Evolutionary conservation across 2,113 vertebrate species (phyloP).

Genomic region (Crocuta crocuta): DNA sequence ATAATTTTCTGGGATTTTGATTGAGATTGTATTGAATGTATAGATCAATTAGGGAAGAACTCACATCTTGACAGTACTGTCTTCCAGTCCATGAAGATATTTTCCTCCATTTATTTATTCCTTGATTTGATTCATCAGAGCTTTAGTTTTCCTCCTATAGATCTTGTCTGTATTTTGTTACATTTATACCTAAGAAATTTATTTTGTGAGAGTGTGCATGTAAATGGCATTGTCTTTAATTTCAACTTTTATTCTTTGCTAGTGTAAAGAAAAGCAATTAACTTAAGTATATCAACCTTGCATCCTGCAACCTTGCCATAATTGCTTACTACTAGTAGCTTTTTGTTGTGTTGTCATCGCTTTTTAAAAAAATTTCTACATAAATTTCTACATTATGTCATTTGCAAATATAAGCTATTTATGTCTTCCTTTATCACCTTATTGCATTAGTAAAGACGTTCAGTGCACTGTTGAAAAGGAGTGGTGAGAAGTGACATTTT

Average conservation of each 20-base stretch:
- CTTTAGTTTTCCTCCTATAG: neutral
- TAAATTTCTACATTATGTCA: neutral
- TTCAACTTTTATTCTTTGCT: neutral
- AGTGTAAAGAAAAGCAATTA: neutral
- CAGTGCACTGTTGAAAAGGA: neutral
- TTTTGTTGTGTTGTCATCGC: neutral
- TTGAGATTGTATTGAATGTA: neutral
- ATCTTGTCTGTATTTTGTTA: neutral
- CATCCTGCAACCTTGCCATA: neutral
- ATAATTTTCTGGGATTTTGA: neutral
- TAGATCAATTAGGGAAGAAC: neutral
- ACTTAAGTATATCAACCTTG: neutral
- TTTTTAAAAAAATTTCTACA: neutral
- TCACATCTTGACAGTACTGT: neutral
- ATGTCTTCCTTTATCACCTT: neutral
- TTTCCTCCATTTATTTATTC: neutral
- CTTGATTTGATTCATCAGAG: neutral
- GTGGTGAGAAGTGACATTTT: neutral
- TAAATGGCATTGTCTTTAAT: neutral
- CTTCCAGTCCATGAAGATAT: neutral
- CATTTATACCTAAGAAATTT: neutral
- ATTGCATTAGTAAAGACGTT: neutral
- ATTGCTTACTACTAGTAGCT: neutral
- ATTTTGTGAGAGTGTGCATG: neutral
- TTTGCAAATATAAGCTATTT: neutral